Evolutionary conservation across 2,888 invertebrate genomes (phyloP).

Genomic region (Agrochola macilenta): DNA sequence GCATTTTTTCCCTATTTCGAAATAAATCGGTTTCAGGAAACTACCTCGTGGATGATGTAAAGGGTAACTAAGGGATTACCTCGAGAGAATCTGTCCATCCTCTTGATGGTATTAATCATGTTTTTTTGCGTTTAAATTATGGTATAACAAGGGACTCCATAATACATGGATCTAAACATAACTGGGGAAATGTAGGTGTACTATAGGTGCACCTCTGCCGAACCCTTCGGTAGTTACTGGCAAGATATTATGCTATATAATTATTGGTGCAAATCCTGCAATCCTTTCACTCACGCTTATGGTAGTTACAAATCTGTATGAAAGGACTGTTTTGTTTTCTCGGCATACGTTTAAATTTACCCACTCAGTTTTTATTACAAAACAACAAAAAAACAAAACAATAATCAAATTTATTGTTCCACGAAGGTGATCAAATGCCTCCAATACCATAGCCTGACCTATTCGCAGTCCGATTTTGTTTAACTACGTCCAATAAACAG

Average conservation of each 20-base stretch:
- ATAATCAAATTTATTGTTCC: conserved; percentile 45
- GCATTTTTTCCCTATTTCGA: not conserved
- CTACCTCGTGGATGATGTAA: not conserved
- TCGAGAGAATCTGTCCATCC: not conserved
- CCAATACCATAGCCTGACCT: conserved; percentile 62
- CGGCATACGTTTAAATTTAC: not conserved
- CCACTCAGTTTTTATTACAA: not conserved
- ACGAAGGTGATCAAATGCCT: conserved; percentile 50
- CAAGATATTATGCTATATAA: too few species aligned
- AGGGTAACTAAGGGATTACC: not conserved
- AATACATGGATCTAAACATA: too few species aligned
- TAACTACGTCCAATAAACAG: conserved; percentile 85
- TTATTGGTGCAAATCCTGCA: not conserved
- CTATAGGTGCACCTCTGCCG: too few species aligned
- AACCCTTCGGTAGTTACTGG: too few species aligned
- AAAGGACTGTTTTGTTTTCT: not conserved
- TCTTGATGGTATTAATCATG: not conserved
- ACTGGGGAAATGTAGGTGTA: too few species aligned
- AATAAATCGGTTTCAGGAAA: not conserved
- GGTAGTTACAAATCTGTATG: not conserved
- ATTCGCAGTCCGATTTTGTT: conserved; percentile 76
- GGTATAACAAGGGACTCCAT: not conserved
- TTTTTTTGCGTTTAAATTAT: not conserved
- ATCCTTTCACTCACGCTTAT: too few species aligned
- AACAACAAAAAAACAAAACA: conserved; percentile 25